Evolutionary conservation across 2,113 vertebrate species (phyloP), one percentile per base, ranked within the genome.

Genomic region (Perccottus glenii): DNA sequence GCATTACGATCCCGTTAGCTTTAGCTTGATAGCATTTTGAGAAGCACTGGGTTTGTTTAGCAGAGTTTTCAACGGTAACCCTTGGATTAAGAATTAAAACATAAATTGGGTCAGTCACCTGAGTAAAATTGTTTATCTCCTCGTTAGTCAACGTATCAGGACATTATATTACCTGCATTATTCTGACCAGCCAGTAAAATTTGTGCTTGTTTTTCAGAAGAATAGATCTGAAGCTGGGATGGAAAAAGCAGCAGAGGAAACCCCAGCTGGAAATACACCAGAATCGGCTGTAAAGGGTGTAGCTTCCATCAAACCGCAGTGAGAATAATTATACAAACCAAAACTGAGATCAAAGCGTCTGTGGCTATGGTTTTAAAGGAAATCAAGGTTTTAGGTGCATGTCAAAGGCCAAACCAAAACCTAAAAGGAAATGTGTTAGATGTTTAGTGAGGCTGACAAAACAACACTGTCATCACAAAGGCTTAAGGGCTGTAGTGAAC

Each of bases 231-330:
- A 43, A 11, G 35, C 9, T 19, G 44, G 49, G 62, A 92, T 91
- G 67, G 91, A 89, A 5, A 76, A 50, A 11, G 9, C 58, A 7
- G 45, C 33, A 11, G 79, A 80, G 27, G 77, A 59, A 58, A 44
- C 58, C 0, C 2, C 56, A 10, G 35, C 8, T 32, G 57, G 15
- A 16, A 80, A 40, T 11, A 11, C 4, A 40, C 38, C 69, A 6
- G 14, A 64, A 9, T 64, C 35, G 0, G n/a, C 14, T 36, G 73
- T 77, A 8, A 90, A 87, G 69, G 92, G 92, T 14, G 80, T 80
- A 66, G 89, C 92, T 32, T 60, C 83, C 0, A 83, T 93, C 55
- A 93, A 91, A 88, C 9, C 71, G 35, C 80, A 91, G 92, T 93
- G 71, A 87, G 90, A 4, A 0, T 27, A 27, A 27, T 27, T 27